A percentile compares a stretch with the other conserved stretches of the same genome.
These are phyloP conservation scores for Tetramorium simillimum DNA, from an alignment of 1,140 invertebrate genomes.

Conservation along the genomic window DNA sequence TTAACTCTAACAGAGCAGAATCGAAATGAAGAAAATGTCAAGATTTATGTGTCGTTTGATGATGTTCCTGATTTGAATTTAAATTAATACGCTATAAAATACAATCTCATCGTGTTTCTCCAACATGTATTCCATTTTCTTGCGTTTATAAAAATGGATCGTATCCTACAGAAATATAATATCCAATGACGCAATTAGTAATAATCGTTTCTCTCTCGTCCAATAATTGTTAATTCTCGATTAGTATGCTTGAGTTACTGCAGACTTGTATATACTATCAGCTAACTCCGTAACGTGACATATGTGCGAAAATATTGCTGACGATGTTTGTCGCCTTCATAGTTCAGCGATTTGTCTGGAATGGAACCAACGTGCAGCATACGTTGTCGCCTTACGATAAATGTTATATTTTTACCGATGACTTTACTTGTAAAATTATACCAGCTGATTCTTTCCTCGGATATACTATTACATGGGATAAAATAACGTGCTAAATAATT, in stretches of 20 bases:
- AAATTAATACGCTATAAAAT: not conserved
- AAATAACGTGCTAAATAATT: not conserved
- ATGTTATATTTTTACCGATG: not conserved
- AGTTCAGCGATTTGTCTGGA: slow-evolving; percentile 50
- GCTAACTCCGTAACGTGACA: slow-evolving; percentile 39
- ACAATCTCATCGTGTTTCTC: not conserved
- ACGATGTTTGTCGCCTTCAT: slow-evolving; percentile 38
- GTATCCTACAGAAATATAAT: not conserved
- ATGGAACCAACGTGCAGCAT: not conserved
- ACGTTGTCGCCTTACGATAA: not conserved
- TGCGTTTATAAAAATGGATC: not conserved
- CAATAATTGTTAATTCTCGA: slow-evolving; percentile 19
- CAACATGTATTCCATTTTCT: not conserved
- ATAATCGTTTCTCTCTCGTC: not conserved
- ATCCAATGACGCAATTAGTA: not conserved
- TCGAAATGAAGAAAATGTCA: not conserved
- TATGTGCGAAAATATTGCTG: slow-evolving; percentile 52
- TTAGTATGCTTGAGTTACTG: slow-evolving; percentile 10
- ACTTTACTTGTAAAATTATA: not conserved
- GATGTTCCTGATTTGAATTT: not conserved
- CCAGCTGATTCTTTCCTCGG: not conserved
- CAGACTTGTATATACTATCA: slow-evolving; percentile 32
- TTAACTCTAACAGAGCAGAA: not conserved
- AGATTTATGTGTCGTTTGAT: not conserved
- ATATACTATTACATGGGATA: not conserved